Evolutionary conservation across 37 sponge, comb jelly and placozoan species (phyloP).

Genomic region (Bolinopsis microptera): DNA sequence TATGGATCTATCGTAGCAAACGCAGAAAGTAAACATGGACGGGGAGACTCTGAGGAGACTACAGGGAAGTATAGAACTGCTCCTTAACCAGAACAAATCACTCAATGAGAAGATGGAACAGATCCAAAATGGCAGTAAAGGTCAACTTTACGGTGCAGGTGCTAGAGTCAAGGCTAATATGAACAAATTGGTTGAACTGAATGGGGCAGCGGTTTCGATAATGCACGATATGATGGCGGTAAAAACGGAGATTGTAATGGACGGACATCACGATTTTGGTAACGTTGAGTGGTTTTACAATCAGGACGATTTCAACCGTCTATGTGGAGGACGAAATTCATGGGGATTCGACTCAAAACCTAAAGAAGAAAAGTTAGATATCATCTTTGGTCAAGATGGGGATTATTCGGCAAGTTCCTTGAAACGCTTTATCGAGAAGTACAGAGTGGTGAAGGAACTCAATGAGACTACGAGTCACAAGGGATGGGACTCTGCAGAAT

Average conservation of each 20-base stretch:
- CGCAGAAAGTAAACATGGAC: not conserved
- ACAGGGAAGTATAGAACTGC: not conserved
- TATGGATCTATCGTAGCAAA: not conserved
- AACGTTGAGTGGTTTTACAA: not conserved
- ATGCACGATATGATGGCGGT: not conserved
- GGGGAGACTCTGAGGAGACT: not conserved
- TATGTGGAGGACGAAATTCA: not conserved
- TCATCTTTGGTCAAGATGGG: not conserved
- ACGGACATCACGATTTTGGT: not conserved
- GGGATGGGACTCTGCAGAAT: not conserved
- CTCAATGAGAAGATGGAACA: not conserved
- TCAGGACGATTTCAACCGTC: not conserved
- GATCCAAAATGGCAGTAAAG: not conserved
- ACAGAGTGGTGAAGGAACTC: not conserved
- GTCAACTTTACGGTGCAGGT: not conserved
- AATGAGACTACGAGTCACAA: not conserved
- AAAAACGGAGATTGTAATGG: not conserved
- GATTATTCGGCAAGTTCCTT: not conserved
- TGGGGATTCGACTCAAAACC: not conserved
- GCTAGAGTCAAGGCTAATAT: not conserved
- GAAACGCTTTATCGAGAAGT: not conserved
- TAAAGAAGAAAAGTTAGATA: slow-evolving; percentile 13
- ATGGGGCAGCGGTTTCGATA: no score
- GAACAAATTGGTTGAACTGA: not conserved
- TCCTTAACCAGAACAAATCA: not conserved